phyloP scores from a whole-genome alignment of 2,797 vertebrate genomes.

The Lagorchestes hirsutus region DNA sequence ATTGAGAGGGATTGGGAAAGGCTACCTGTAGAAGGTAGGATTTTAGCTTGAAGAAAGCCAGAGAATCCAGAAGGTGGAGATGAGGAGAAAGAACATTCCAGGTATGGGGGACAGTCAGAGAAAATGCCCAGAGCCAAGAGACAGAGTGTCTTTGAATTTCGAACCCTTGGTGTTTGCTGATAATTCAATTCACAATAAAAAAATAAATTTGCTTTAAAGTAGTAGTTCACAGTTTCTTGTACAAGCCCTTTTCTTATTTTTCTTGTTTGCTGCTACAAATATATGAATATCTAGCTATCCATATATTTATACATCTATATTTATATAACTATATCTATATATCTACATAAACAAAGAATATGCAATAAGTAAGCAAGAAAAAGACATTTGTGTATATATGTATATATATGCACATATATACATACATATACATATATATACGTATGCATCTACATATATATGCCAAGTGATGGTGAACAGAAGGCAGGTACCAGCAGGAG shows the following conservation, averaged over 20 bases:
- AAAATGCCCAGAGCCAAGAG: neutral
- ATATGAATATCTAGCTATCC: neutral
- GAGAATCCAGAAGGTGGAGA: neutral
- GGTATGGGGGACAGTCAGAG: neutral
- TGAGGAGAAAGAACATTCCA: neutral
- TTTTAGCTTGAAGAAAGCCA: neutral
- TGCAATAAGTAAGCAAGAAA: neutral
- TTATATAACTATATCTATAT: neutral
- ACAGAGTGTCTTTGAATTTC: neutral
- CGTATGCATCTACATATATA: rapidly evolving
- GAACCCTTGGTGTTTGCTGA: neutral
- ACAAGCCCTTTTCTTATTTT: neutral
- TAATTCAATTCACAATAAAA: neutral
- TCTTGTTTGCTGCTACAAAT: neutral
- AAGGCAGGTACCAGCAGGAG: neutral
- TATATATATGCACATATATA: too few relatives aligned
- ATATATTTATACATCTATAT: too few relatives aligned
- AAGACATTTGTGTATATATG: neutral
- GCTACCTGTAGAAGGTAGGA: neutral
- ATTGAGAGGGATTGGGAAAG: neutral
- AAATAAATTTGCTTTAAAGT: neutral
- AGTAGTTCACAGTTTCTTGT: neutral
- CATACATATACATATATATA: too few relatives aligned
- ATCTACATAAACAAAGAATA: neutral
- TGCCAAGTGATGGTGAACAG: neutral